Evolutionary conservation across 2,113 vertebrate genomes (phyloP).

Genomic region (Oryzias melastigma): DNA sequence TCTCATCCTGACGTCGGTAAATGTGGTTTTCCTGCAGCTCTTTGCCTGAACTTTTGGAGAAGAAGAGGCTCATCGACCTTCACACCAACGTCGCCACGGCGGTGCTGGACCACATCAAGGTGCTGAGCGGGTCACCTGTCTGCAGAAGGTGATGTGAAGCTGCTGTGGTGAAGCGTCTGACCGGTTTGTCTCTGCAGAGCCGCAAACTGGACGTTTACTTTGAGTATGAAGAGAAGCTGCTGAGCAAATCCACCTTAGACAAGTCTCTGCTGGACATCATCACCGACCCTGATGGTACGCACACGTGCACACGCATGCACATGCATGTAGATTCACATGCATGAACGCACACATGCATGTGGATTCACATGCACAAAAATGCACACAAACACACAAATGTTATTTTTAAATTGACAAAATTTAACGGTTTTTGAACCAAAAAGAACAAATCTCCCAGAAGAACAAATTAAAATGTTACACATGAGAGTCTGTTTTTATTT

Average conservation of each 20-base stretch:
- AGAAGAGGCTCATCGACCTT: slow-evolving; percentile 96
- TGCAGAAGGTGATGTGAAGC: neutral
- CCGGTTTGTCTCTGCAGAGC: slow-evolving; percentile 73
- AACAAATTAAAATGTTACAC: too few relatives aligned
- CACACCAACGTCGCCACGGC: slow-evolving; percentile 98
- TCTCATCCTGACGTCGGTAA: neutral
- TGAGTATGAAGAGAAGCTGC: slow-evolving; percentile 97
- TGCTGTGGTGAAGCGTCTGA: neutral
- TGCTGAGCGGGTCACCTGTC: slow-evolving; percentile 47
- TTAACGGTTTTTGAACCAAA: too few relatives aligned
- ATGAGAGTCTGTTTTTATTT: too few relatives aligned
- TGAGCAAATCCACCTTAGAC: slow-evolving; percentile 96
- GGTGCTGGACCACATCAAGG: slow-evolving; percentile 98
- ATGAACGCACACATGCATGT: neutral
- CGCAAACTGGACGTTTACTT: slow-evolving; percentile 97
- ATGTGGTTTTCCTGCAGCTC: slow-evolving; percentile 76
- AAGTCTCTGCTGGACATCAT: slow-evolving; percentile 97
- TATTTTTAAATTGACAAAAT: too few relatives aligned
- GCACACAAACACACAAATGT: too few relatives aligned
- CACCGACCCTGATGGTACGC: slow-evolving; percentile 92
- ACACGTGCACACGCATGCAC: slow-evolving; percentile 17
- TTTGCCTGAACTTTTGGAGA: slow-evolving; percentile 95
- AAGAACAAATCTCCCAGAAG: too few relatives aligned
- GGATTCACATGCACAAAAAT: neutral
- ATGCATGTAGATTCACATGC: neutral